A percentile compares a stretch with the other conserved stretches of the same genome.
Evolutionary conservation across 2,888 invertebrate species (phyloP).

Genomic region (Mactromeris polynyma): DNA sequence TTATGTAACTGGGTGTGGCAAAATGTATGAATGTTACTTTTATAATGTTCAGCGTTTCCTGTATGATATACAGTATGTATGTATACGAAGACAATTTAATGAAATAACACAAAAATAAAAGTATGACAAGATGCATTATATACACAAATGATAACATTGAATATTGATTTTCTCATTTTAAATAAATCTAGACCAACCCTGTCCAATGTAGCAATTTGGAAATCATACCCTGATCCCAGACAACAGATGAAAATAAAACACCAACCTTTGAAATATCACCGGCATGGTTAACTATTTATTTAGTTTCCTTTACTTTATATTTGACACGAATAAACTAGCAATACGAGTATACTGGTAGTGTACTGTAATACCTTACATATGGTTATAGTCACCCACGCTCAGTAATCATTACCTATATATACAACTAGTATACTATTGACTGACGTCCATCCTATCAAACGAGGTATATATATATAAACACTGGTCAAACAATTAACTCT

Average conservation of each 20-base stretch:
- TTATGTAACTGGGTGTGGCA: too few species aligned
- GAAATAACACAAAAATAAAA: too few species aligned
- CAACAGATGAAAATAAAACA: neutral
- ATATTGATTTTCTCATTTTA: too few species aligned
- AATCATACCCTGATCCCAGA: too few species aligned
- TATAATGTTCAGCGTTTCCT: too few species aligned
- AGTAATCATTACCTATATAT: neutral
- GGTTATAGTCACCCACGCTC: neutral
- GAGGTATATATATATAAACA: neutral
- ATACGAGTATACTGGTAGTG: neutral
- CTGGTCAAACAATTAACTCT: constrained; percentile 10
- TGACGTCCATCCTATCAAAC: neutral
- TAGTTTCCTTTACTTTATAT: neutral
- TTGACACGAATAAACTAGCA: neutral
- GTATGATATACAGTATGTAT: too few species aligned
- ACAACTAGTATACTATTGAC: neutral
- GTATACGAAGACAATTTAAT: too few species aligned
- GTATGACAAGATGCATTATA: too few species aligned
- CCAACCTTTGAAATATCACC: neutral
- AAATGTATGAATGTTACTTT: too few species aligned
- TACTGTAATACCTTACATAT: neutral
- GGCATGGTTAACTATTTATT: neutral
- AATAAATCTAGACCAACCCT: too few species aligned
- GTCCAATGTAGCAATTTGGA: too few species aligned
- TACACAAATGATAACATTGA: too few species aligned